Conservation (phyloP, 2,888 invertebrate species). For the Athrips mouffetella region DNA sequence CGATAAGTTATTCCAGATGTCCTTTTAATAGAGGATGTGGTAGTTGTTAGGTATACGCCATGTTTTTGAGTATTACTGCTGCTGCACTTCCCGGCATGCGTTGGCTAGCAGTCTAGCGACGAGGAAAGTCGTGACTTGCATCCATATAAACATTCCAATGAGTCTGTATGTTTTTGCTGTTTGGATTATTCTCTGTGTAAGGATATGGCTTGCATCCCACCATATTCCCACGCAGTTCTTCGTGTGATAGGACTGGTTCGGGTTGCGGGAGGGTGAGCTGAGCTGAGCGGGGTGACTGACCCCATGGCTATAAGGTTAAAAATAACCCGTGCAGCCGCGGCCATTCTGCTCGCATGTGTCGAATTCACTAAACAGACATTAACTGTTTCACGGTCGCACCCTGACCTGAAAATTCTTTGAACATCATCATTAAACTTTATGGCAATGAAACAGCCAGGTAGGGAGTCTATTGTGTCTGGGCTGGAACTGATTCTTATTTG, state of each 20-base stretch:
- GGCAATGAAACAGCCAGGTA: background rate
- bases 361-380: conserved; percentile 75
- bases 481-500: too few species aligned
- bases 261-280: conserved; percentile 62
- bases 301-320: conserved; percentile 74
- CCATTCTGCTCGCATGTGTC: conserved; percentile 77
- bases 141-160: conserved; percentile 14
- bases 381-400: conserved; percentile 75
- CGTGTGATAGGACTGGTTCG: conserved; percentile 72
- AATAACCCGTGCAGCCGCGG: conserved; percentile 70
- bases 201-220: conserved; percentile 49
- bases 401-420: conserved; percentile 68
- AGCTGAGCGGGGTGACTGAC: conserved; percentile 78
- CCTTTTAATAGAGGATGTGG: too few species aligned
- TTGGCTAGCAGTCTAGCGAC: too few species aligned
- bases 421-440: conserved; percentile 32
- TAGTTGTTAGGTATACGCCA: too few species aligned
- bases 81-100: background rate
- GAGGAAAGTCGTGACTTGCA: conserved; percentile 14
- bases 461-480: background rate
- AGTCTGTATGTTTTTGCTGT: conserved; percentile 13
- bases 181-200: conserved; percentile 27
- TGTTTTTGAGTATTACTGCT: too few species aligned
- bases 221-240: conserved; percentile 75
- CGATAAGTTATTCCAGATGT: too few species aligned